Evolutionary conservation across 2,797 vertebrate genomes (phyloP), one percentile per base, ranked within the genome.

Genomic region (Bovichtus diacanthus): DNA sequence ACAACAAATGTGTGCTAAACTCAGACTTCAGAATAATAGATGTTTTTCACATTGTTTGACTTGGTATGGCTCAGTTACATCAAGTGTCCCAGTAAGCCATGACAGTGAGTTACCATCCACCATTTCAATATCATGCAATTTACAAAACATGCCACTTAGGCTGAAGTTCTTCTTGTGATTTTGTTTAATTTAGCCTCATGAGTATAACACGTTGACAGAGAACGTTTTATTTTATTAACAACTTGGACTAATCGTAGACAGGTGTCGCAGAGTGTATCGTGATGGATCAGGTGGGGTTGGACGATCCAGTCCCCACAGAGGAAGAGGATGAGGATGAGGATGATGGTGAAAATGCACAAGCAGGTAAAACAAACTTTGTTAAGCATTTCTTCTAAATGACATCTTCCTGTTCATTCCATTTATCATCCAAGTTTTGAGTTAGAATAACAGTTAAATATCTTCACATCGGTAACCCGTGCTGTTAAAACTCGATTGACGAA

Each of bases 291-390:
- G 89, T 94, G 62, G 71, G 78, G 6, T 34, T 71, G 53, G 86
- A 88, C 55, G 88, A 87, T 41, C 58, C 70, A 15, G 16, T 46
- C 36, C 18, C 50, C 36, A 83, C 86, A 15, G 91, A 91, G 15
- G 92, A 92, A 29, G 90, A 91, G 21, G 81, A 93, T 11, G 87
- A 91, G 21, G 81, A 93, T 11, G 87, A 94, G 1, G 90, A 93
- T 43, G 87, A 92, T 3, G 70, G 36, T 49, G 91, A 92, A 56
- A 81, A 73, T 69, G 87, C 92, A 76, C 90, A 92, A 77, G 90
- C 93, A 78, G 94, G 93, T 95, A 87, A 56, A 51, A 44, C 34
- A 34, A 43, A 62, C 1, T 16, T 18, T 55, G 1, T 18, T 9
- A 1, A 58, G 34, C 38, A 2, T 58, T 43, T 59, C 13, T 36